A percentile compares a stretch with the other conserved stretches of the same genome.
These are phyloP conservation scores for Onychostoma macrolepis DNA, from an alignment of 2,113 vertebrate genomes.

Conservation along the genomic window DNA sequence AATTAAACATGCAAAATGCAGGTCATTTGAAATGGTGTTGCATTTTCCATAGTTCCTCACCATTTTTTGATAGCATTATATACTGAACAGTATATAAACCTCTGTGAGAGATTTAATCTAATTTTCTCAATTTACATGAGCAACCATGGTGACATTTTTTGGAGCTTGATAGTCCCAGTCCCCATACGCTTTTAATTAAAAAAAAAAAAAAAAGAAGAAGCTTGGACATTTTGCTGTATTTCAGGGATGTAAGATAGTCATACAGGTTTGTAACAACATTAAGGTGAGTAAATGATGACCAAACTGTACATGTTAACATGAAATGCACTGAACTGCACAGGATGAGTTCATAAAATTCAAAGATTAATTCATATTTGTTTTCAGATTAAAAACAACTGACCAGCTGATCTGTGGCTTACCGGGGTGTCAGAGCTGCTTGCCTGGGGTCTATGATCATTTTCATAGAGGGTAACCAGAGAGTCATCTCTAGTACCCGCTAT, in stretches of 20 bases:
- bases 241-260: not conserved
- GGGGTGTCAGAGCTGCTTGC: constrained; percentile 68
- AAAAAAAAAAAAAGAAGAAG: not conserved
- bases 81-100: not conserved
- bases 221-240: not conserved
- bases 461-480: constrained; percentile 83
- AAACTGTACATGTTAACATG: not conserved
- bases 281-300: not conserved
- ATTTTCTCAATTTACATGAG: not conserved
- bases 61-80: not conserved
- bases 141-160: not conserved
- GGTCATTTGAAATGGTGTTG: not conserved
- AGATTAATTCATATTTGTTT: not conserved
- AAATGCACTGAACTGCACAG: not conserved
- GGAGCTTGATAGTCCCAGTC: not conserved
- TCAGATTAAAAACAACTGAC: not conserved
- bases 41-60: not conserved
- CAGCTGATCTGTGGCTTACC: constrained; percentile 75
- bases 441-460: constrained; percentile 85
- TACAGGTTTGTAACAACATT: not conserved
- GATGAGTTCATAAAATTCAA: not conserved
- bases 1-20: not conserved
- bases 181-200: not conserved
- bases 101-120: not conserved
- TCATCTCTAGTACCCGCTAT: constrained; percentile 82